These are phyloP conservation scores for Maniola jurtina DNA, from an alignment of 1,140 invertebrate species.

Conservation along the genomic window DNA sequence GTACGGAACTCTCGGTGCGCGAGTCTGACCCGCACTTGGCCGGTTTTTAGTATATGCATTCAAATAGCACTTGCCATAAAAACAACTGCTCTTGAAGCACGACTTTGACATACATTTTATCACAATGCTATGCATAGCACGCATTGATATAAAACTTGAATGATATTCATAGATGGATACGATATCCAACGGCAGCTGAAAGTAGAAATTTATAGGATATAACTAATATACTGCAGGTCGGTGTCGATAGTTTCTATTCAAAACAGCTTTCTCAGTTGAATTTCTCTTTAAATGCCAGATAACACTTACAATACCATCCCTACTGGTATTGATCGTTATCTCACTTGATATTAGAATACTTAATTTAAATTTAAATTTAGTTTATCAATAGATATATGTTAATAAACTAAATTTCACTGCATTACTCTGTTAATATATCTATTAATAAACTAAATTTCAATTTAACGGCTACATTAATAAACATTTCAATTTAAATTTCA, in stretches of 20 bases:
- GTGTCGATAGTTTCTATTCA: constrained; percentile 67
- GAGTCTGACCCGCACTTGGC: too few species aligned
- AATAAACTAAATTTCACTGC: too few species aligned
- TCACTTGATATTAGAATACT: neutral
- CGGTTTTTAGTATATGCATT: neutral
- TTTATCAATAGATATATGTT: too few species aligned
- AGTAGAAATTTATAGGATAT: constrained; percentile 52
- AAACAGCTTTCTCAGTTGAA: constrained; percentile 68
- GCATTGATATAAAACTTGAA: constrained; percentile 3
- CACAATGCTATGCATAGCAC: neutral
- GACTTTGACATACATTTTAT: constrained; percentile 9
- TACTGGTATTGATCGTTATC: constrained; percentile 26
- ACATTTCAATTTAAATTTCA: neutral
- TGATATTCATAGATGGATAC: neutral
- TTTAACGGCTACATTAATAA: too few species aligned
- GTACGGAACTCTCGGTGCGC: too few species aligned
- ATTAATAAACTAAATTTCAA: too few species aligned
- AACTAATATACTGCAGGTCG: constrained; percentile 52
- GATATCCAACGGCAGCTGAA: constrained; percentile 30
- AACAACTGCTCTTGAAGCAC: neutral
- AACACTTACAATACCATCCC: constrained; percentile 28
- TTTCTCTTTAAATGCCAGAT: constrained; percentile 53
- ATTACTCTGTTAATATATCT: too few species aligned
- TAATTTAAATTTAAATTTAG: neutral
- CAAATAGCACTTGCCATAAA: neutral